Evolutionary conservation across 2,888 invertebrate genomes (phyloP).

Genomic region (Villa cingulata): DNA sequence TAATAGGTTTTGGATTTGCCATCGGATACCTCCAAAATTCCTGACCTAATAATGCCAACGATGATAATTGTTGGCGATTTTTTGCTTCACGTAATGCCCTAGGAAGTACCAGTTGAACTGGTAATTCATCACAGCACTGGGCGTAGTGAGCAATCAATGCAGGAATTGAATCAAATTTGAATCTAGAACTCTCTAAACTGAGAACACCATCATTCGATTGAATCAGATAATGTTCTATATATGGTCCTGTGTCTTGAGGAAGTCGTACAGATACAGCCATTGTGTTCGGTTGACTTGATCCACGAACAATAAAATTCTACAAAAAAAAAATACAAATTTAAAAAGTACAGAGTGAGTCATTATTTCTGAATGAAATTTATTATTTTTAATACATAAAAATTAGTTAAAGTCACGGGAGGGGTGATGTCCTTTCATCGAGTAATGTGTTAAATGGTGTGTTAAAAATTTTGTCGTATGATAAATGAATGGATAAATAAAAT

Average conservation of each 20-base stretch:
- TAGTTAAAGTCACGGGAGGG: background rate
- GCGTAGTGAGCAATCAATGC: conserved; percentile 88
- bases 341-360: background rate
- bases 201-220: conserved; percentile 69
- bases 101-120: conserved; percentile 77
- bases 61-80: conserved; percentile 80
- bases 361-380: background rate
- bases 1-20: conserved; percentile 52
- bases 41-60: conserved; percentile 78
- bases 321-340: conserved; percentile 5
- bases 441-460: conserved; percentile 12
- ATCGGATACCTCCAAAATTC: conserved; percentile 74
- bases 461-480: conserved; percentile 10
- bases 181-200: conserved; percentile 84
- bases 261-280: conserved; percentile 90
- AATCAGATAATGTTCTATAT: conserved; percentile 92
- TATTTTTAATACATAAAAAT: background rate
- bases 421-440: conserved; percentile 2
- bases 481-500: conserved; percentile 1
- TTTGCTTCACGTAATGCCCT: conserved; percentile 74
- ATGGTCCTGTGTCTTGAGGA: conserved; percentile 74
- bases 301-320: conserved; percentile 88
- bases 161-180: conserved; percentile 85
- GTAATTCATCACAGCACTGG: conserved; percentile 86
- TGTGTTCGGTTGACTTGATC: conserved; percentile 84